These are phyloP conservation scores for Drosophila pseudoananassae DNA, from an alignment of 1,140 invertebrate species.

Conservation along the genomic window DNA sequence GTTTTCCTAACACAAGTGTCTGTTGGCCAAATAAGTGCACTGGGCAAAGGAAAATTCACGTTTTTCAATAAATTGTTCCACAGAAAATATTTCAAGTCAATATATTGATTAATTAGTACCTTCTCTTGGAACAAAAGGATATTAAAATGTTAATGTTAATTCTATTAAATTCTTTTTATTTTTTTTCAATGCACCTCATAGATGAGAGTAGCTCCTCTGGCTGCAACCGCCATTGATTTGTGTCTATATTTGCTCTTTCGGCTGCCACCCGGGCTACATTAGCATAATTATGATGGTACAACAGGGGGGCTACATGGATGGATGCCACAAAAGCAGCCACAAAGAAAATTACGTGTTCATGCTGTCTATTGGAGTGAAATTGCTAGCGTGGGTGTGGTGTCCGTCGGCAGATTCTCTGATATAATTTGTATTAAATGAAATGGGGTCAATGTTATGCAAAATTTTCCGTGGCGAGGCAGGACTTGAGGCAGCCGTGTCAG, in stretches of 20 bases:
- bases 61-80: neutral
- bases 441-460: slow-evolving; percentile 74
- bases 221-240: slow-evolving; percentile 49
- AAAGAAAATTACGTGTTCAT: slow-evolving; percentile 56
- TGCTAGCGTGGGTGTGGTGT: slow-evolving; percentile 19
- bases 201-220: slow-evolving; percentile 7
- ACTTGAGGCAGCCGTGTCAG: neutral
- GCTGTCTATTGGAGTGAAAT: slow-evolving; percentile 34
- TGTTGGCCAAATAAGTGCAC: slow-evolving; percentile 12
- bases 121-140: too few relatives aligned
- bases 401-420: slow-evolving; percentile 15
- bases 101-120: neutral
- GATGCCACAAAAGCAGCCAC: slow-evolving; percentile 26
- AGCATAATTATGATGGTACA: slow-evolving; percentile 61
- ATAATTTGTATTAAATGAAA: slow-evolving; percentile 68
- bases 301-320: neutral
- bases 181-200: slow-evolving; percentile 7
- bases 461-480: slow-evolving; percentile 20
- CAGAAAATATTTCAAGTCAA: neutral
- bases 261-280: slow-evolving; percentile 51
- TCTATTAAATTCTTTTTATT: neutral
- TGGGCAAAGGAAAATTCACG: neutral
- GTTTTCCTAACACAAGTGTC: neutral
- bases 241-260: slow-evolving; percentile 60
- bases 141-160: too few relatives aligned